Percentiles rank a stretch among this genome's conserved stretches.
These are phyloP conservation scores for Metalampra italica DNA, from an alignment of 2,888 invertebrate species.

Conservation along the genomic window DNA sequence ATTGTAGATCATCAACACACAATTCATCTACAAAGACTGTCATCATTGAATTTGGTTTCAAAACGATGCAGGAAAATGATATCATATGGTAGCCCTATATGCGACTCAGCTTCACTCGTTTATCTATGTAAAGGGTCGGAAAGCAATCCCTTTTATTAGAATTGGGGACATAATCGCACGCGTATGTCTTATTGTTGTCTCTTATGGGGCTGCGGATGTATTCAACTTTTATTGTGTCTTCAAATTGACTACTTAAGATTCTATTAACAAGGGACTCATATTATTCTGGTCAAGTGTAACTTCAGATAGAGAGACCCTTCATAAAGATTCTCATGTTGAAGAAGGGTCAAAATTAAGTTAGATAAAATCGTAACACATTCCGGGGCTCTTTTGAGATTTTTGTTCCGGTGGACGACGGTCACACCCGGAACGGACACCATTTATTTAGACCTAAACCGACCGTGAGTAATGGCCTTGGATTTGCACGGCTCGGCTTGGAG, in stretches of 20 bases:
- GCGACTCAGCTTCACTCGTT: constrained; percentile 61
- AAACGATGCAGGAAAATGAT: neutral
- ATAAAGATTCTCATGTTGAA: constrained; percentile 3
- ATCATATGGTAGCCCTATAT: constrained; percentile 6
- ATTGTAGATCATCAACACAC: too few relatives aligned
- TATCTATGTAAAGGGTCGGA: constrained; percentile 68
- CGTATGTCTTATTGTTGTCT: constrained; percentile 63
- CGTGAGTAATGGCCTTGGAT: constrained; percentile 35
- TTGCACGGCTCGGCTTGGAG: constrained; percentile 18
- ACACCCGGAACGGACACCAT: constrained; percentile 40
- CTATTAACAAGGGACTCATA: constrained; percentile 31
- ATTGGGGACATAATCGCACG: constrained; percentile 60
- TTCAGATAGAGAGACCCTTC: constrained; percentile 1
- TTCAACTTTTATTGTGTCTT: constrained; percentile 51
- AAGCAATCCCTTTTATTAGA: constrained; percentile 68
- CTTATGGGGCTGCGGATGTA: constrained; percentile 44
- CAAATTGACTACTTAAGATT: constrained; percentile 43
- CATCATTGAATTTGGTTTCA: too few relatives aligned
- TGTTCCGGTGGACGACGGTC: constrained; percentile 35
- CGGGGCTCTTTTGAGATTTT: constrained; percentile 30
- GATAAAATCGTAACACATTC: constrained; percentile 21
- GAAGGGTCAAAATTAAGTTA: constrained; percentile 14
- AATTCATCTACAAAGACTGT: too few relatives aligned
- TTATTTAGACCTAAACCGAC: constrained; percentile 45
- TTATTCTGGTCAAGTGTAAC: constrained; percentile 15